phyloP scores from a whole-genome alignment of 1,140 invertebrate genomes.

The Drosophila arizonae region DNA sequence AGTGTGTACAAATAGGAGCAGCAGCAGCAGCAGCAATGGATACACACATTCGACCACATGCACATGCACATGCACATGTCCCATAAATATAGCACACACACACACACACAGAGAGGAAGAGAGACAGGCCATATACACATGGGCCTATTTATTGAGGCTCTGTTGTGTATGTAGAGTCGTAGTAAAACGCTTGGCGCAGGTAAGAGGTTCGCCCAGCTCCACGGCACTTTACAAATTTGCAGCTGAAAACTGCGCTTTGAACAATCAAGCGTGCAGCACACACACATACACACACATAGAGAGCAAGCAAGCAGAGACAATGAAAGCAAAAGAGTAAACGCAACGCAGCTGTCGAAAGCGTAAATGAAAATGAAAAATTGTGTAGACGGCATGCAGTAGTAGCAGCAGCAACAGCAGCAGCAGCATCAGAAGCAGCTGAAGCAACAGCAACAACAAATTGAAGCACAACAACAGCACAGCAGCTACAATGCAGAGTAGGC shows the following conservation, averaged over 20 bases:
- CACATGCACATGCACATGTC: slow-evolving; percentile 30
- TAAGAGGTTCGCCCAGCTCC: slow-evolving; percentile 30
- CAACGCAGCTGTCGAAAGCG: slow-evolving; percentile 56
- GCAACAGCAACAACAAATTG: slow-evolving; percentile 46
- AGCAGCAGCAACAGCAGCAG: background rate
- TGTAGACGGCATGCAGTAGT: slow-evolving; percentile 29
- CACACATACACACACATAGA: slow-evolving; percentile 8
- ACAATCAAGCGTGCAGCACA: slow-evolving; percentile 66
- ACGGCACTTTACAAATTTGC: slow-evolving; percentile 75
- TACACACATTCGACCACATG: slow-evolving; percentile 50
- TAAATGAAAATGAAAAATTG: slow-evolving; percentile 69
- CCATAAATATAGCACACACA: slow-evolving; percentile 48
- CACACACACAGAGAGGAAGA: slow-evolving; percentile 24
- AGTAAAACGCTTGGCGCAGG: slow-evolving; percentile 70
- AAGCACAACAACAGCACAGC: slow-evolving; percentile 61
- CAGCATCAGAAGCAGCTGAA: slow-evolving; percentile 1
- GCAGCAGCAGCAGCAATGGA: slow-evolving; percentile 41
- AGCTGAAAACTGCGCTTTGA: slow-evolving; percentile 76
- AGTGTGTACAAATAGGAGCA: slow-evolving; percentile 10
- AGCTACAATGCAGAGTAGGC: slow-evolving; percentile 12
- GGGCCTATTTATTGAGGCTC: slow-evolving; percentile 51
- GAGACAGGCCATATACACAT: slow-evolving; percentile 33
- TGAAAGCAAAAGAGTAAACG: slow-evolving; percentile 62
- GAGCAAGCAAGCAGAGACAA: slow-evolving; percentile 49
- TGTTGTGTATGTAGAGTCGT: slow-evolving; percentile 43